These are phyloP conservation scores for Lepidurus apus DNA, from an alignment of 1,140 invertebrate species.

Conservation along the genomic window DNA sequence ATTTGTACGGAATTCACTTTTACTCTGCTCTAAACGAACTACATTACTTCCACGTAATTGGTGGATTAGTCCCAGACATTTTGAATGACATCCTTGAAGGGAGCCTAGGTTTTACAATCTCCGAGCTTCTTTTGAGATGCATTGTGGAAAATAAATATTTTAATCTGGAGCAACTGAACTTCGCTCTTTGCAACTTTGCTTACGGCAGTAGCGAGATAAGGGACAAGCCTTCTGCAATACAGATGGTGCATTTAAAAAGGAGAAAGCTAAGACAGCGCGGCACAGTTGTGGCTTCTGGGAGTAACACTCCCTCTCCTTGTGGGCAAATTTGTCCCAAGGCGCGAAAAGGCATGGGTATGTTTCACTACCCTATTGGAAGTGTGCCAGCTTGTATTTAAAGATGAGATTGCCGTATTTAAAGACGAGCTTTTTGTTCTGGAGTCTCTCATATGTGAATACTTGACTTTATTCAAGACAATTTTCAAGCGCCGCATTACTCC, in stretches of 20 bases:
- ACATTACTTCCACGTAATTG: conserved; percentile 29
- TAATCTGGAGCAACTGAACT: conserved; percentile 28
- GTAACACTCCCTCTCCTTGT: conserved; percentile 25
- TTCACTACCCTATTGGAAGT: conserved; percentile 27
- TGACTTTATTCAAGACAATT: conserved; percentile 24
- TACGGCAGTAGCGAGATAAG: conserved; percentile 26
- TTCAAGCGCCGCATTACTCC: conserved; percentile 26
- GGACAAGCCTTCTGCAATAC: conserved; percentile 30
- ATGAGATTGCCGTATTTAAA: conserved; percentile 27
- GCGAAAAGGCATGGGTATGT: conserved; percentile 6
- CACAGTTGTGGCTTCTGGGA: conserved; percentile 27
- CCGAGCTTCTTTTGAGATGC: conserved; percentile 22
- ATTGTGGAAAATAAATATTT: conserved; percentile 30
- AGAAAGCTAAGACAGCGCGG: conserved; percentile 23
- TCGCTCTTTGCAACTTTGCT: conserved; percentile 22
- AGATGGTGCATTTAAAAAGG: conserved; percentile 27
- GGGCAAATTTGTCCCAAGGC: conserved; percentile 22
- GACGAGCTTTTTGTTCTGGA: conserved; percentile 22
- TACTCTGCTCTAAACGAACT: conserved; percentile 31
- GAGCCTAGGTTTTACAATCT: conserved; percentile 17
- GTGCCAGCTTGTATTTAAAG: conserved; percentile 29
- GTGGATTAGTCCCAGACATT: not conserved
- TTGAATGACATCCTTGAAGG: conserved; percentile 27
- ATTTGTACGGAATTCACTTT: conserved; percentile 25
- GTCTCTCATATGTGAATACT: conserved; percentile 23